Conservation (phyloP, 2,888 invertebrate species). For the Volucella bombylans region DNA sequence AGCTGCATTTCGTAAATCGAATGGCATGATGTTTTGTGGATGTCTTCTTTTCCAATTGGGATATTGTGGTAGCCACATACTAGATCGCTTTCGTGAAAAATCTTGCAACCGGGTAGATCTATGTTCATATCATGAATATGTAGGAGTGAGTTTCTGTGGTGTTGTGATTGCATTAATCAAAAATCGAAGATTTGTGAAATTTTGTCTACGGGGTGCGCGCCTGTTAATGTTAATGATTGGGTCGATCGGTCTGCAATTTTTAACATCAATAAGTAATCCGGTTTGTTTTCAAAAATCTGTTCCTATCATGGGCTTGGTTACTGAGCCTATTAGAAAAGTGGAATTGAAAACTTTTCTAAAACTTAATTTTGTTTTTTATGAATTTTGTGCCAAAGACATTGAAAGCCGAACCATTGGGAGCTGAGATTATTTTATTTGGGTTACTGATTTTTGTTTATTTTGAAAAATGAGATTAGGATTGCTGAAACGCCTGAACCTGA, state of each 20-base stretch:
- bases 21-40: conserved; percentile 59
- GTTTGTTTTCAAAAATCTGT: conserved; percentile 39
- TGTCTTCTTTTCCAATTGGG: conserved; percentile 52
- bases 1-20: conserved; percentile 76
- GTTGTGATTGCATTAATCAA: not conserved
- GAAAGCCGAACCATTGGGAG: conserved; percentile 45
- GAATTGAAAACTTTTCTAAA: conserved; percentile 36
- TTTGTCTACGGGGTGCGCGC: not conserved
- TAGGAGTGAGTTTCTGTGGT: conserved; percentile 21
- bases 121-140: conserved; percentile 33
- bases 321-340: not conserved
- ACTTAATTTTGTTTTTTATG: conserved; percentile 1
- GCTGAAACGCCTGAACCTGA: conserved; percentile 22
- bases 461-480: not conserved
- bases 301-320: conserved; percentile 40
- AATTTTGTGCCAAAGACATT: conserved; percentile 27
- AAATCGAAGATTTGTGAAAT: conserved; percentile 4
- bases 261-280: conserved; percentile 37
- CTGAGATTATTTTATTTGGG: conserved; percentile 10
- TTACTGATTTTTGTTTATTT: not conserved
- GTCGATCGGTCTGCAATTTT: conserved; percentile 28
- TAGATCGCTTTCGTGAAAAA: conserved; percentile 10
- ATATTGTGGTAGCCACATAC: conserved; percentile 76
- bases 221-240: not conserved
- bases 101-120: not conserved